Base-by-base conservation (phyloP, 2,113 vertebrate species). In the Gadus macrocephalus region DNA sequence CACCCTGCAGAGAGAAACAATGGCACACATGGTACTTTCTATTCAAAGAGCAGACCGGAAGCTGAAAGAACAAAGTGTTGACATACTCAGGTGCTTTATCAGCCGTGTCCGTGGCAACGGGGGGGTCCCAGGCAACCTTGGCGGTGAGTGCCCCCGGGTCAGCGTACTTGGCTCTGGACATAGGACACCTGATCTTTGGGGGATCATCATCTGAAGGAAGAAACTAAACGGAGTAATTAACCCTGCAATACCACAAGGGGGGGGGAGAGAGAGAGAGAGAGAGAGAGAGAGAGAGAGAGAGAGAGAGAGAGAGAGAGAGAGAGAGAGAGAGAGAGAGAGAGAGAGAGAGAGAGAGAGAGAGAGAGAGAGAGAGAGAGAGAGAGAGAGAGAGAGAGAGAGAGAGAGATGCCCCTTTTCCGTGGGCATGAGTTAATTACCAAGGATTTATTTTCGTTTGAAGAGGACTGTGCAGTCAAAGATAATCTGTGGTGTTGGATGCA, bases 151-250 rank as follows among this genome's bases (percentile, higher is more conserved):
- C 94, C 75, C 93, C 96, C 0, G 96, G 95, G 70, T 98, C 95
- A 0, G 96, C 96, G 3, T 95, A 80, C 83, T 94, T 95, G 70
- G 94, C 90, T 77, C 95, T 93, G 61, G 96, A 96, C 0, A 88
- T 89, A 0, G 96, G 97, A 74, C 97, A 99, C 78, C 89, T 94
- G 76, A 99, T 95, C 82, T 94, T 97, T 67, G 97, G 97, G 27
- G 96, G 95, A 49, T 99, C 97, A 53, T 90, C 67, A 81, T 99
- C 97, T 99, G 88, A 78, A 88, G 80, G 17, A 25, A 75, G 72
- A 15, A 71, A 64, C 19, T 64, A 27, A 66, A 61, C 42, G 14
- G 60, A 66, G 72, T 1, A 35, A 55, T 12, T 35, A 69, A 6
- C 42, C 22, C 35, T 42, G 8, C n/a, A 70, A 56, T 25, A 68